Conservation (phyloP, 2,113 vertebrate genomes). For the Eulacestoma nigropectus region DNA sequence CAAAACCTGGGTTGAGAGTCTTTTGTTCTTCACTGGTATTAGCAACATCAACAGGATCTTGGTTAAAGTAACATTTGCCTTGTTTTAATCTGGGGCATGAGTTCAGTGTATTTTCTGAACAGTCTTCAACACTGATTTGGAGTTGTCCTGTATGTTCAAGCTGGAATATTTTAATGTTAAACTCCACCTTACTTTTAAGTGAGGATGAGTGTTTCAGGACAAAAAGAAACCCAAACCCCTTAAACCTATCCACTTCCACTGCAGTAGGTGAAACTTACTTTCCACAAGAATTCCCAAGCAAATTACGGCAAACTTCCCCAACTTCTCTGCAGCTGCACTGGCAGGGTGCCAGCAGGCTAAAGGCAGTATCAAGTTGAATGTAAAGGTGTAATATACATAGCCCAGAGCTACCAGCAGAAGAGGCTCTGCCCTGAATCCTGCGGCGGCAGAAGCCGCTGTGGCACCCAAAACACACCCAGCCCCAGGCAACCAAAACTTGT, state of each 20-base stretch:
- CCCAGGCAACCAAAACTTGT: not conserved
- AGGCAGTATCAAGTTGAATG: conserved; percentile 41
- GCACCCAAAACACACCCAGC: not conserved
- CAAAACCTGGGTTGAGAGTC: not conserved
- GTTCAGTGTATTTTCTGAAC: not conserved
- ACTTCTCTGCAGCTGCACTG: conserved; percentile 44
- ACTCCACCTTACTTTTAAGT: not conserved
- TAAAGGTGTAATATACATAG: conserved; percentile 58
- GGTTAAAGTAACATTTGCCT: not conserved
- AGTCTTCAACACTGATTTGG: not conserved
- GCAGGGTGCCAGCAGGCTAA: conserved; percentile 28
- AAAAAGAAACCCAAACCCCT: not conserved
- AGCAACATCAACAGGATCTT: not conserved
- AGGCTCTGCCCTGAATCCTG: not conserved
- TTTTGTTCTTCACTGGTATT: not conserved
- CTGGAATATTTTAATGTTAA: not conserved
- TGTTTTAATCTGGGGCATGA: not conserved
- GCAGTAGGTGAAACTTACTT: conserved; percentile 45
- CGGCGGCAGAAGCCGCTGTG: fast-evolving
- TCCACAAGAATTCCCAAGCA: conserved; percentile 45
- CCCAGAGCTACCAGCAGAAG: conserved; percentile 47
- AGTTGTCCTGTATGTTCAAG: not conserved
- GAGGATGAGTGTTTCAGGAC: not conserved
- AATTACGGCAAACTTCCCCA: conserved; percentile 40
- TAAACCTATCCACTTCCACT: not conserved